A percentile compares a stretch with the other conserved stretches of the same genome.
These are phyloP conservation scores for Euschistus heros DNA, from an alignment of 1,140 invertebrate species.

Conservation along the genomic window DNA sequence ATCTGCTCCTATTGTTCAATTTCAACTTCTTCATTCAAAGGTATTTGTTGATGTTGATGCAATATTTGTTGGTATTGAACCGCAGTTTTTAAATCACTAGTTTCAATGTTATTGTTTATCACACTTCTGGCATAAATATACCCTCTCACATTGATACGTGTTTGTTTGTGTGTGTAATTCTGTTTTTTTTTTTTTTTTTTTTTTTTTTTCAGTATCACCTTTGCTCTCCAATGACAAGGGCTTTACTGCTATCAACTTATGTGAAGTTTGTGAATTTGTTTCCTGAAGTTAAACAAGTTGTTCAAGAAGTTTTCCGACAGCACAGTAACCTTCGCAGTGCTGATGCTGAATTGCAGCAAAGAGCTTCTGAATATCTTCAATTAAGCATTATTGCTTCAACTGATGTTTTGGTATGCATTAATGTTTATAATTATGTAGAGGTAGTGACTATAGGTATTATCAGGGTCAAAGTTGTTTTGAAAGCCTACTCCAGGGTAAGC, in stretches of 20 bases:
- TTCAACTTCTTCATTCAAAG: slow-evolving; percentile 94
- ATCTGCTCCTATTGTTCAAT: slow-evolving; percentile 91
- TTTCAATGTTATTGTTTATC: too few relatives aligned
- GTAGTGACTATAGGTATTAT: too few relatives aligned
- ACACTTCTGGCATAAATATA: too few relatives aligned
- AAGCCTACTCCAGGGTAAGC: too few relatives aligned
- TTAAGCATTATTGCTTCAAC: slow-evolving; percentile 91
- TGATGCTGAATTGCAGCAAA: slow-evolving; percentile 96
- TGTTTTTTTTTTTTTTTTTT: too few relatives aligned
- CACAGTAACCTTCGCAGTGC: slow-evolving; percentile 94
- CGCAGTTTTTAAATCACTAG: too few relatives aligned
- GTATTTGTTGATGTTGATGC: slow-evolving; percentile 35
- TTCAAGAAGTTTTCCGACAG: slow-evolving; percentile 92
- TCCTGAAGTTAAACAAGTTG: slow-evolving; percentile 92
- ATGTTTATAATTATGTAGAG: too few relatives aligned
- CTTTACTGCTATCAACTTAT: slow-evolving; percentile 92
- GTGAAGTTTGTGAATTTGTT: slow-evolving; percentile 99
- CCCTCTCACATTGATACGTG: too few relatives aligned
- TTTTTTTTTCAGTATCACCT: slow-evolving; percentile 69
- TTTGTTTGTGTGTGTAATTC: too few relatives aligned
- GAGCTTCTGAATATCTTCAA: slow-evolving; percentile 95
- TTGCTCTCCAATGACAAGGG: slow-evolving; percentile 91
- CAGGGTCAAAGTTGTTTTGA: too few relatives aligned
- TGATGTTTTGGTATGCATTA: slow-evolving; percentile 71
- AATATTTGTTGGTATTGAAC: too few relatives aligned